These are phyloP conservation scores for Trachops cirrhosus DNA, from an alignment of 2,797 vertebrate genomes.

Conservation along the genomic window DNA sequence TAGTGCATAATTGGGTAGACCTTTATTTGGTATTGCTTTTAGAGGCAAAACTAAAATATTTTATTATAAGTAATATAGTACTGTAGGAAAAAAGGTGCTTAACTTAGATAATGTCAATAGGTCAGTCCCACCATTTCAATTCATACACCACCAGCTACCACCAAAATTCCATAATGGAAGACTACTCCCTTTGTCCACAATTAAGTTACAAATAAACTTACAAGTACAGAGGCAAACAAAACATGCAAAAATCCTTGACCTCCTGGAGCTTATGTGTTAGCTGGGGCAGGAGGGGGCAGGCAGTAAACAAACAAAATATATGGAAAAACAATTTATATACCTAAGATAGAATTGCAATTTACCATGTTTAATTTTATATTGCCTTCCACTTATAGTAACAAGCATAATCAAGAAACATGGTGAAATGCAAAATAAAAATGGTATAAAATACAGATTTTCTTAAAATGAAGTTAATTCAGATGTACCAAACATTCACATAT, in stretches of 20 bases:
- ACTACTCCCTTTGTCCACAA: neutral
- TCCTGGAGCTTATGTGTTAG: neutral
- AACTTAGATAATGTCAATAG: neutral
- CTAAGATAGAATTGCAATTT: neutral
- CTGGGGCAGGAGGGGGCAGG: neutral
- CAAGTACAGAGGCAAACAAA: neutral
- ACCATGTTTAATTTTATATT: slow-evolving; percentile 12
- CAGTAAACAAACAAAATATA: neutral
- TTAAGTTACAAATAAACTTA: slow-evolving; percentile 20
- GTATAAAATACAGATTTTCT: neutral
- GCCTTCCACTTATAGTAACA: neutral
- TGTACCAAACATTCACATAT: neutral
- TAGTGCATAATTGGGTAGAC: neutral
- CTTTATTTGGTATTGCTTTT: neutral
- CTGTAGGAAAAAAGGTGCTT: neutral
- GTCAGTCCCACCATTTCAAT: neutral
- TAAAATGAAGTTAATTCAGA: slow-evolving; percentile 20
- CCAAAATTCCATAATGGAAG: neutral
- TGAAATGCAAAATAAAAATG: neutral
- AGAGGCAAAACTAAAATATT: neutral
- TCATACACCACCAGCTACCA: neutral
- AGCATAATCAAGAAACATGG: neutral
- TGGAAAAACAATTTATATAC: neutral
- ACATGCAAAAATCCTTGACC: neutral
- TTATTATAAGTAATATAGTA: neutral